Percentiles rank a stretch among this genome's conserved stretches.
Evolutionary conservation across 2,888 invertebrate genomes (phyloP).

Genomic region (Aphodius sticticus): DNA sequence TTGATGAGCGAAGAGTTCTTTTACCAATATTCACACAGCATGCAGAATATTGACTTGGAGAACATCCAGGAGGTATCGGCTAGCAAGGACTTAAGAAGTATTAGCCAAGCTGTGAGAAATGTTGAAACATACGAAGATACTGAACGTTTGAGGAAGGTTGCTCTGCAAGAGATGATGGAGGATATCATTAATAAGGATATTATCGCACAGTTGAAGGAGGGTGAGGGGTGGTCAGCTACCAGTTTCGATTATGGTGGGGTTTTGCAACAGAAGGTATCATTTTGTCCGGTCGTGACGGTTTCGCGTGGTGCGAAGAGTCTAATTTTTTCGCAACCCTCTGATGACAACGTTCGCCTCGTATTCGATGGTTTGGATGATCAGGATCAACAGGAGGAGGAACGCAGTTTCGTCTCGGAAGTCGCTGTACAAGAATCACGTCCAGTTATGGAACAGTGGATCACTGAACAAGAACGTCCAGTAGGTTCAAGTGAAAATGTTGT

Average conservation of each 20-base stretch:
- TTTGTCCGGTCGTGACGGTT: neutral
- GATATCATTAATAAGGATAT: neutral
- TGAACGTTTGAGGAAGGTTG: neutral
- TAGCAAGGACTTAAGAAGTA: neutral
- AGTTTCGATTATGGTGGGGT: neutral
- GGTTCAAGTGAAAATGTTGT: neutral
- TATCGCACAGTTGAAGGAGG: neutral
- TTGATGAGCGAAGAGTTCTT: neutral
- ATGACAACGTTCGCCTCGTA: neutral
- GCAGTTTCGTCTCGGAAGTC: neutral
- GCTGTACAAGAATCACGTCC: neutral
- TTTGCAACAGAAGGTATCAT: neutral
- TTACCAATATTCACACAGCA: neutral
- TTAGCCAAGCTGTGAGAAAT: neutral
- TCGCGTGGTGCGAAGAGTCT: neutral
- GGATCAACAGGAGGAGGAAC: neutral
- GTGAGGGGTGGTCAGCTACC: neutral
- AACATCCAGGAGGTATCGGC: neutral
- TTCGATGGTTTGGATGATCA: neutral
- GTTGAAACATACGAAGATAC: neutral
- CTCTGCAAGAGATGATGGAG: neutral
- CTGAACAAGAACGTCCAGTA: neutral
- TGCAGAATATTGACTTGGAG: neutral
- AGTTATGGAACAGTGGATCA: neutral
- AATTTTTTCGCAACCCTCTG: no score